Evolutionary conservation across 2,113 vertebrate genomes (phyloP).

Genomic region (Telmatochromis sp.): DNA sequence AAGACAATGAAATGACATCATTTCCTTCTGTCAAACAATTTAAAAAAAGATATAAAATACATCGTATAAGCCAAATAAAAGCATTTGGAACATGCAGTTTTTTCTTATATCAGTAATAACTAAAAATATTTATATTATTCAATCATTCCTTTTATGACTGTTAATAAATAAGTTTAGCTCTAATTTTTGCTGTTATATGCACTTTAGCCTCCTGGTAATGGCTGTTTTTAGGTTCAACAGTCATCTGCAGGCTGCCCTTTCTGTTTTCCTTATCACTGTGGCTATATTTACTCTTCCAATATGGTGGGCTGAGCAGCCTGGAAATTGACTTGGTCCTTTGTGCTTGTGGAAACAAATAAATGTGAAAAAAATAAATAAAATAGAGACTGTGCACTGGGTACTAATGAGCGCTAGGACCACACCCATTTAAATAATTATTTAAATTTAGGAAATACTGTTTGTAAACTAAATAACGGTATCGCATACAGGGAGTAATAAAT

Average conservation of each 20-base stretch:
- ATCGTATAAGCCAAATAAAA: neutral
- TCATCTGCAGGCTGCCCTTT: neutral
- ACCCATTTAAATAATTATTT: neutral
- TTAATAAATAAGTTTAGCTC: neutral
- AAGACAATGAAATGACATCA: neutral
- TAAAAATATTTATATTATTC: neutral
- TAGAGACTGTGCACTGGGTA: neutral
- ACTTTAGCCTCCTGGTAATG: neutral
- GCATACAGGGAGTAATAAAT: neutral
- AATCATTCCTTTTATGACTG: neutral
- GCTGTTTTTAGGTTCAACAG: neutral
- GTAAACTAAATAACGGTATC: neutral
- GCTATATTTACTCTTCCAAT: conserved; percentile 60
- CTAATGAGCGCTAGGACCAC: neutral
- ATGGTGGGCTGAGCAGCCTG: conserved; percentile 37
- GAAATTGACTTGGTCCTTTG: conserved; percentile 59
- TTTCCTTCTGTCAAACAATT: neutral
- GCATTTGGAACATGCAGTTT: neutral
- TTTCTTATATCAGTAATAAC: neutral
- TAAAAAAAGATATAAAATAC: rapidly evolving
- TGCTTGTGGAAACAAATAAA: conserved; percentile 57
- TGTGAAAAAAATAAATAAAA: conserved; percentile 24
- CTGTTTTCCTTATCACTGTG: conserved; percentile 35
- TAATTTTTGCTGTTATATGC: neutral
- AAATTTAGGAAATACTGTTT: neutral